Base-by-base conservation (phyloP, 2,113 vertebrate species). In the Rallus limicola region DNA sequence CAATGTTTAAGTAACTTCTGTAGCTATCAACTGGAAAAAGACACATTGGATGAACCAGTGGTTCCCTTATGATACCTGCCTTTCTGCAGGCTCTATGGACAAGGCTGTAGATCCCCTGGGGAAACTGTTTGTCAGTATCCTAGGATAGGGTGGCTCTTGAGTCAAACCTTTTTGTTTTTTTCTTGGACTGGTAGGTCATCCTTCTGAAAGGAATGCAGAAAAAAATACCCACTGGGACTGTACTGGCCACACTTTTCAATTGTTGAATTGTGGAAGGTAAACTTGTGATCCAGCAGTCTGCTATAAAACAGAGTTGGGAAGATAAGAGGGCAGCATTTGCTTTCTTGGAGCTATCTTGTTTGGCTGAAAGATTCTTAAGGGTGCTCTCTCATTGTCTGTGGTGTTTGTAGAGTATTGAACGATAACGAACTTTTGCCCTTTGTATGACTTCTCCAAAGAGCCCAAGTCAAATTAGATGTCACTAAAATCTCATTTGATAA, bases 31-130 rank as follows among this genome's bases (percentile, higher is more conserved):
- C 19, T 48, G 36, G 33, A 55, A 69, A 48, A 82, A 76, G 68
- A 53, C 3, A 2, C 3, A 1, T 13, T 8, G 16, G 20, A 46
- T 11, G 15, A 42, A 46, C 0, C 0, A 46, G 50, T 38, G 12
- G 9, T 52, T 89, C 44, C 34, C 26, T 34, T 56, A 5, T 55
- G 53, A 56, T 29, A 60, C 4, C 10, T 19, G 24, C 6, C 3
- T 77, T 17, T 78, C 42, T 46, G 44, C 6, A 5, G 50, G 42
- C 31, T 44, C 19, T 50, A 13, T 31, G 33, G 76, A 34, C 17
- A 5, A 69, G 24, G 64, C 63, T 60, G n/a, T 24, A 29, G 26
- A 25, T 5, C 8, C 10, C 10, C 11, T 3, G 5, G 28, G 53
- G 48, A 34, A 60, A 58, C 6, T 0, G 0, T 77, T 83, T 74